Conservation (phyloP, 1,140 invertebrate genomes). For the Brachionus sp. region DNA sequence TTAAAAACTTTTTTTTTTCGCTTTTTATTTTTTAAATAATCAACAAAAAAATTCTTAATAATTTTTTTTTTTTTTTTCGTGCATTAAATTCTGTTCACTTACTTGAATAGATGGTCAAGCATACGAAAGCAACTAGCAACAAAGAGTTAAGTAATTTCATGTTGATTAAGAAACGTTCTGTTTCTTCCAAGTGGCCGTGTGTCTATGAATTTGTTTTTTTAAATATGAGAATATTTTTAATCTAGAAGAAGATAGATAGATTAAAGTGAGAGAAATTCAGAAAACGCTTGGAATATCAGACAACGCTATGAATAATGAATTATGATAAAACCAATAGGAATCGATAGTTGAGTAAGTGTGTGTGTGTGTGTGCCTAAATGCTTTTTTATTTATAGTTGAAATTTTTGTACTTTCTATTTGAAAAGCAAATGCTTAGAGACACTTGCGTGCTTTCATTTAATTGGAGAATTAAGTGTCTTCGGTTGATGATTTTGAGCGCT, state of each 20-base stretch:
- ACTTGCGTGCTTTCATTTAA: background rate
- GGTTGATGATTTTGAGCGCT: background rate
- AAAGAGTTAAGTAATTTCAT: background rate
- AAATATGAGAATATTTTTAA: background rate
- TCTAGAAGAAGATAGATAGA: background rate
- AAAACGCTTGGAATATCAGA: background rate
- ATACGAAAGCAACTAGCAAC: background rate
- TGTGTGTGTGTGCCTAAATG: background rate
- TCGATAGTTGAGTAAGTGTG: background rate
- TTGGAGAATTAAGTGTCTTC: background rate
- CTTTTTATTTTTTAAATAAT: too few species aligned
- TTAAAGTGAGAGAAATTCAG: too few species aligned
- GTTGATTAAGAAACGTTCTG: background rate
- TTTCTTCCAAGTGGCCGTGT: background rate
- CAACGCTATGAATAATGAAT: background rate
- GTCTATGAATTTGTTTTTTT: background rate
- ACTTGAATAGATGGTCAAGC: background rate
- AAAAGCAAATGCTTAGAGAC: background rate
- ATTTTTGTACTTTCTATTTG: background rate
- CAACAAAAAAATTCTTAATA: too few species aligned
- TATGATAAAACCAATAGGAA: background rate
- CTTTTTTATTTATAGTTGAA: background rate
- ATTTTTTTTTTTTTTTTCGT: background rate
- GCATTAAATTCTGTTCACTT: background rate
- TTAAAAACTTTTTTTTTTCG: background rate